A percentile compares a stretch with the other conserved stretches of the same genome.
These are phyloP conservation scores for Philereme transversata DNA, from an alignment of 2,888 invertebrate species.

Conservation along the genomic window DNA sequence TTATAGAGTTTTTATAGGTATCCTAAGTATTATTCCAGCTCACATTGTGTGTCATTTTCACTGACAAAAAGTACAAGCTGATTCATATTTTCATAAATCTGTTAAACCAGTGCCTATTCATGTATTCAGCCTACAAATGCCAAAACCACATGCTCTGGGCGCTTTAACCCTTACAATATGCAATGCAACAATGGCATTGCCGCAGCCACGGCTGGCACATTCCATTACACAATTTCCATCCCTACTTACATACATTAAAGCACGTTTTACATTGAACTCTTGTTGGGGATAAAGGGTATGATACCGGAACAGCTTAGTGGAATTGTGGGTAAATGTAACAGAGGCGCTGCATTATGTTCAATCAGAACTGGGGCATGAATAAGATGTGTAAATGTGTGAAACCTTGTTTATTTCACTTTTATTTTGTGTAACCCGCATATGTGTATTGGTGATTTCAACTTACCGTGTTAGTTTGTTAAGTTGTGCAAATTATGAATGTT, in stretches of 20 bases:
- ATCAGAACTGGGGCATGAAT: slow-evolving; percentile 20
- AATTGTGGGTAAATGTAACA: slow-evolving; percentile 27
- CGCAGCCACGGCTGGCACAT: slow-evolving; percentile 15
- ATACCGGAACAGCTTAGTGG: slow-evolving; percentile 21
- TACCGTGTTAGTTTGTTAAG: no score
- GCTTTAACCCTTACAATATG: slow-evolving; percentile 29
- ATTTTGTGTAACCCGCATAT: not conserved
- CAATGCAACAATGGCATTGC: slow-evolving; percentile 26
- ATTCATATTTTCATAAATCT: slow-evolving; percentile 17
- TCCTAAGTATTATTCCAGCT: no score
- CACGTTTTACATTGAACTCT: slow-evolving; percentile 10
- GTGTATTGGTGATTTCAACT: no score
- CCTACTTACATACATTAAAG: slow-evolving; percentile 9
- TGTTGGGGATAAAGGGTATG: slow-evolving; percentile 12
- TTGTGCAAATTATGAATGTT: no score
- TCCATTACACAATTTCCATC: slow-evolving; percentile 4
- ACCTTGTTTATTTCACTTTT: slow-evolving; percentile 1
- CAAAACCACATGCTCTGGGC: slow-evolving; percentile 22
- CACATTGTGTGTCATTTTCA: slow-evolving; percentile 17
- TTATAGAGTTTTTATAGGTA: not conserved
- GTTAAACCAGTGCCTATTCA: slow-evolving; percentile 18
- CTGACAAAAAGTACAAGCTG: slow-evolving; percentile 9
- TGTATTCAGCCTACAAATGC: slow-evolving; percentile 31
- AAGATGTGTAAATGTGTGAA: slow-evolving; percentile 1
- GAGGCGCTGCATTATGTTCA: slow-evolving; percentile 20